phyloP scores from a whole-genome alignment of 2,113 vertebrate species.

The Ochotona curzoniae region DNA sequence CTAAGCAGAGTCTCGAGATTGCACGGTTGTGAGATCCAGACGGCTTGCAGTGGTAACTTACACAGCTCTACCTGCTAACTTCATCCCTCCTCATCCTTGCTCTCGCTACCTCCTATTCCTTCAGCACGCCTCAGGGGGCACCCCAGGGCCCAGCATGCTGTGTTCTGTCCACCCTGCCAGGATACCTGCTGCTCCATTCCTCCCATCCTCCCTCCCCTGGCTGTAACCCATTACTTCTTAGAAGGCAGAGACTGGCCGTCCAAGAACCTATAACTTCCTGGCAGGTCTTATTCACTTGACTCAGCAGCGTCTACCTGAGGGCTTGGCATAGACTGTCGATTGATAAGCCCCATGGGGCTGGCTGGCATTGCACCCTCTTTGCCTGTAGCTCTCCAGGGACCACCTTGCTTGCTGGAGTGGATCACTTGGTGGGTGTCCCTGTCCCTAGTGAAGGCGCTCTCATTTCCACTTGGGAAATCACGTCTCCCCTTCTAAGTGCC shows the following conservation, averaged over 20 bases:
- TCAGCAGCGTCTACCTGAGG: neutral
- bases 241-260: neutral
- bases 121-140: neutral
- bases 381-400: too few relatives aligned
- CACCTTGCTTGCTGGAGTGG: fast-evolving
- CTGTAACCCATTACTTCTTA: neutral
- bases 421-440: fast-evolving
- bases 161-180: neutral
- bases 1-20: neutral
- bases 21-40: too few relatives aligned
- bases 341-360: too few relatives aligned
- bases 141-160: neutral
- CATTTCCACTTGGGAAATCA: neutral
- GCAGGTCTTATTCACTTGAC: neutral
- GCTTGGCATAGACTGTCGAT: neutral
- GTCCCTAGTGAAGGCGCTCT: neutral
- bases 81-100: neutral
- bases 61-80: neutral
- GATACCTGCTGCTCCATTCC: fast-evolving
- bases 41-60: fast-evolving
- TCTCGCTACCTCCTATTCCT: too few relatives aligned
- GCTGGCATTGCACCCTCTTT: fast-evolving
- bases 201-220: neutral
- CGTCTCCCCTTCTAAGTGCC: neutral
- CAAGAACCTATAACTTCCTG: neutral